Percentiles rank a stretch among this genome's conserved stretches.
These are phyloP conservation scores for Heliangelus exortis DNA, from an alignment of 2,797 vertebrate genomes.

Conservation along the genomic window DNA sequence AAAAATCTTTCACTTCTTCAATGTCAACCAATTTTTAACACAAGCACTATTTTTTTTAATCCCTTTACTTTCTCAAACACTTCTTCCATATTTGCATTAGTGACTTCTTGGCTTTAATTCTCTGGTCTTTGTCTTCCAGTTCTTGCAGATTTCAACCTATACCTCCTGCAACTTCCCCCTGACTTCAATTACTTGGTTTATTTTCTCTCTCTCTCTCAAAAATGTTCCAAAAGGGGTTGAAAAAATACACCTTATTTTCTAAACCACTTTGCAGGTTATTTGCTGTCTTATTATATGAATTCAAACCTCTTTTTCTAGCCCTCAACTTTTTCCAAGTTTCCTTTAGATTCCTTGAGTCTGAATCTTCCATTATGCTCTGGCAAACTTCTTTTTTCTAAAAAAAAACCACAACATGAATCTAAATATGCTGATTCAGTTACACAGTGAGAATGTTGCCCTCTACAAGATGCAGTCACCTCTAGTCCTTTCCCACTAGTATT, in stretches of 20 bases:
- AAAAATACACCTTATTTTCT: background rate
- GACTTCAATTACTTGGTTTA: background rate
- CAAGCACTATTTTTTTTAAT: background rate
- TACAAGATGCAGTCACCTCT: background rate
- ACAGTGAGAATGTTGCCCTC: background rate
- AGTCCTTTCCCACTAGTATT: background rate
- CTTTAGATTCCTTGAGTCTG: background rate
- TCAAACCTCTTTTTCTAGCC: background rate
- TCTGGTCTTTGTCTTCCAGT: background rate
- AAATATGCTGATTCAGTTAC: background rate
- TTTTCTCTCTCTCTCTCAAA: background rate
- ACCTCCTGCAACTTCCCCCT: background rate
- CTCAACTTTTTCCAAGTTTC: background rate
- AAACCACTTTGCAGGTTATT: background rate
- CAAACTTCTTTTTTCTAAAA: background rate
- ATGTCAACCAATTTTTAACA: background rate
- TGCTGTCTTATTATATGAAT: background rate
- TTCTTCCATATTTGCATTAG: background rate
- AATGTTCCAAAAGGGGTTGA: background rate
- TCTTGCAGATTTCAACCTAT: background rate
- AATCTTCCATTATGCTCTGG: background rate
- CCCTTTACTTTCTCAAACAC: background rate
- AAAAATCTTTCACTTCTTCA: background rate
- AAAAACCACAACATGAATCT: background rate
- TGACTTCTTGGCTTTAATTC: constrained; percentile 12